A percentile compares a stretch with the other conserved stretches of the same genome.
Conservation (phyloP, 2,888 invertebrate species). For the Sialis fuliginosa region DNA sequence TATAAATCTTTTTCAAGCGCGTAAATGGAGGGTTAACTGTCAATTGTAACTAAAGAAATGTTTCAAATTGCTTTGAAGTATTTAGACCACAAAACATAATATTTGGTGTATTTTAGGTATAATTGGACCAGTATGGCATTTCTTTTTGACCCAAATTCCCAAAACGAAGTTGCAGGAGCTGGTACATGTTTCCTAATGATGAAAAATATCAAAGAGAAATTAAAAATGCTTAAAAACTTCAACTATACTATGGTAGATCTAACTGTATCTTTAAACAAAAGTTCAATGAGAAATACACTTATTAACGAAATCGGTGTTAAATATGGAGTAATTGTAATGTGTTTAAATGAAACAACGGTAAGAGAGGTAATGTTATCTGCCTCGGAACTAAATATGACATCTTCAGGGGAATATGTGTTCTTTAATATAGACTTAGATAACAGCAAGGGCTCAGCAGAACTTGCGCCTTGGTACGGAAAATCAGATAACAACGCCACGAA, state of each 20-base stretch:
- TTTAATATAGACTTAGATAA: conserved; percentile 95
- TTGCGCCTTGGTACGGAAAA: conserved; percentile 72
- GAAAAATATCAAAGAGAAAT: conserved; percentile 45
- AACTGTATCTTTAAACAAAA: conserved; percentile 24
- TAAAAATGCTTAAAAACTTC: conserved; percentile 26
- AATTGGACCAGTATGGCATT: conserved; percentile 54
- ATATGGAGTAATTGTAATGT: conserved; percentile 84
- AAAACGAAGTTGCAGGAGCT: conserved; percentile 43
- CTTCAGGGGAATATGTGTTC: conserved; percentile 93
- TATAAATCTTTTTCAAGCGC: too few relatives aligned
- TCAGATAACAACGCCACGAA: conserved; percentile 68
- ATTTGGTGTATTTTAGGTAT: conserved; percentile 31
- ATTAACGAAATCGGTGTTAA: conserved; percentile 46
- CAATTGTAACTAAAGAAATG: too few relatives aligned
- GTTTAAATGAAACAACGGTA: conserved; percentile 76
- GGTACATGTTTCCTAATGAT: conserved; percentile 64
- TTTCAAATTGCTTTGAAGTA: too few relatives aligned
- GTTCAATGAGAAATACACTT: conserved; percentile 40
- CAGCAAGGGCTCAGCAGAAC: conserved; percentile 47
- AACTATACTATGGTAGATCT: conserved; percentile 42
- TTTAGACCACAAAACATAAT: too few relatives aligned
- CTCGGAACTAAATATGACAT: conserved; percentile 86
- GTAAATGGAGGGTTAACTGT: too few relatives aligned
- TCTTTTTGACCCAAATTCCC: conserved; percentile 59
- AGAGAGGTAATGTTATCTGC: conserved; percentile 88